These are phyloP conservation scores for Neolamprologus kungweensis DNA, from an alignment of 2,113 vertebrate genomes.

Conservation along the genomic window DNA sequence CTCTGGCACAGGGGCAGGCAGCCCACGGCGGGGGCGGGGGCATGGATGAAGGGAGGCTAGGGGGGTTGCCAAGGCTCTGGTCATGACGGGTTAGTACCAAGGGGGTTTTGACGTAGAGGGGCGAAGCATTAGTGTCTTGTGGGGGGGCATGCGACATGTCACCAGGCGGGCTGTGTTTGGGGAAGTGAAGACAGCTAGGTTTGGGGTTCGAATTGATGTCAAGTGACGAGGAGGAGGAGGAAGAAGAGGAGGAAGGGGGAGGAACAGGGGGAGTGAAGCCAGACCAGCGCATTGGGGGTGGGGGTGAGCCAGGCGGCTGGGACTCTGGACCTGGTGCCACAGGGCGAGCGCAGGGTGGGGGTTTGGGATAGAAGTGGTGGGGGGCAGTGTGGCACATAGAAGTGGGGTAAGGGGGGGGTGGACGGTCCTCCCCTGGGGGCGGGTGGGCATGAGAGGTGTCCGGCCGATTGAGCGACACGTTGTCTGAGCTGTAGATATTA, in stretches of 20 bases:
- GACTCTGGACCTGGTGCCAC: slow-evolving; percentile 74
- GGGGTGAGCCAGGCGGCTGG: slow-evolving; percentile 68
- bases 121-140: slow-evolving; percentile 70
- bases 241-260: slow-evolving; percentile 67
- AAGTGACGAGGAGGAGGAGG: slow-evolving; percentile 73
- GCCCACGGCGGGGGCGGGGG: slow-evolving; percentile 77
- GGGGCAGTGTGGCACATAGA: slow-evolving; percentile 57
- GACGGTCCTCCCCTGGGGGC: slow-evolving; percentile 72
- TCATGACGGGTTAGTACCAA: slow-evolving; percentile 76
- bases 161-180: slow-evolving; percentile 71
- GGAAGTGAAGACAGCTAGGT: slow-evolving; percentile 78
- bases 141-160: slow-evolving; percentile 65
- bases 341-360: slow-evolving; percentile 69
- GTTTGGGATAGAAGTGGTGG: slow-evolving; percentile 68
- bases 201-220: slow-evolving; percentile 80
- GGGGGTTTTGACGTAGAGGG: slow-evolving; percentile 77
- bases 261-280: slow-evolving; percentile 71
- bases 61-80: slow-evolving; percentile 71
- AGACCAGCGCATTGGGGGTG: slow-evolving; percentile 68
- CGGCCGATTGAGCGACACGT: slow-evolving; percentile 77
- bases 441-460: slow-evolving; percentile 75
- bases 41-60: slow-evolving; percentile 72
- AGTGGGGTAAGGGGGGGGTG: slow-evolving; percentile 70
- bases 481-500: slow-evolving; percentile 80
- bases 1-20: slow-evolving; percentile 80